Evolutionary conservation across 2,113 vertebrate genomes (phyloP), one percentile per base, ranked within the genome.

Genomic region (Heliornis fulica): DNA sequence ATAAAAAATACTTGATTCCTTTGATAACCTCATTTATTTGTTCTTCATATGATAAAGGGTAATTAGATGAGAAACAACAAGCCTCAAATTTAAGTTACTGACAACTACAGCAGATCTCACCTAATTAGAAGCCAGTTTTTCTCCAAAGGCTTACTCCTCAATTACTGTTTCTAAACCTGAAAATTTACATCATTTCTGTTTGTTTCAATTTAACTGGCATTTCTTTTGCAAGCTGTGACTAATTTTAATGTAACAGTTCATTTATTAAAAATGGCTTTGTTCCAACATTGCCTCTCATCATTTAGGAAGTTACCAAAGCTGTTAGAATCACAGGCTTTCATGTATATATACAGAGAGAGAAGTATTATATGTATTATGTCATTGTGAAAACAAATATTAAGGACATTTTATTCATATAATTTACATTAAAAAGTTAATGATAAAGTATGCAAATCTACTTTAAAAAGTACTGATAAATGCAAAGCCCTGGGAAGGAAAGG

Each of bases 241-340:
- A 46, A 91, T 83, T 89, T 83, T 50, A 93, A 56, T 31, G 29
- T 90, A 93, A 65, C 53, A 93, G 81, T 63, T 83, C 79, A 89
- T 87, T 70, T 89, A 83, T 93, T 68, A 94, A 94, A 89, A 96
- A 65, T 23, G 11, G 76, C 69, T 88, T 93, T 92, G 68, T 94
- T 90, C 79, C 85, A 74, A 64, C 41, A 32, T 51, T 66, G 76
- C 31, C 20, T 93, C 70, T 93, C 46, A 36, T 45, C 88, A 87
- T 81, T 77, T 46, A 88, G 60, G 59, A 83, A 60, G 31, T 78
- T 75, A 86, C 45, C 12, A 4, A 90, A 96, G 63, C 36, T 65
- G 40, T 94, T 2, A 1, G 31, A 95, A 80, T 78, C 36, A 74
- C 28, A 74, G 40, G 59, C 60, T 90, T 93, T 38, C 18, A 53